Percentiles rank a stretch among this genome's conserved stretches.
Conservation (phyloP, 1,140 invertebrate genomes). For the Prorops nasuta region DNA sequence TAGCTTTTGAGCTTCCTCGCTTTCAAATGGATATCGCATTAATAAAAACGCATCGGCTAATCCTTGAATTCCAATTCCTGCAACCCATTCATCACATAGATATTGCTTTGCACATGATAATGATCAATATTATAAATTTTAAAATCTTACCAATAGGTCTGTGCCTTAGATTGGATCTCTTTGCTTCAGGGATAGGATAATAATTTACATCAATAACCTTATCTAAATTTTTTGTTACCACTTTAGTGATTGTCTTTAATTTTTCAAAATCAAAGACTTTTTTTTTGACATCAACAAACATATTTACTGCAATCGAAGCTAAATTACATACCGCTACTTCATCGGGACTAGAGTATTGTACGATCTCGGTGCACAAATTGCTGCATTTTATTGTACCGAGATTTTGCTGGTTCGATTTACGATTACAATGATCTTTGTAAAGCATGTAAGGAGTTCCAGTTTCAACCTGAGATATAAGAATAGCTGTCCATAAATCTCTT, state of each 20-base stretch:
- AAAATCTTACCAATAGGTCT: constrained; percentile 91
- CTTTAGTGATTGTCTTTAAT: constrained; percentile 85
- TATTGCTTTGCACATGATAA: no score
- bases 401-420: constrained; percentile 98
- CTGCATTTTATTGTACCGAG: constrained; percentile 98
- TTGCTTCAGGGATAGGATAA: constrained; percentile 90
- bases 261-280: constrained; percentile 88
- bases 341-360: constrained; percentile 88
- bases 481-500: constrained; percentile 88
- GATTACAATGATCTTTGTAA: constrained; percentile 97
- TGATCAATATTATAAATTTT: no score
- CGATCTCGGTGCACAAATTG: constrained; percentile 97
- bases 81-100: neutral
- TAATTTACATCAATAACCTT: constrained; percentile 97
- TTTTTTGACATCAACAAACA: constrained; percentile 80
- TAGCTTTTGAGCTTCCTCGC: constrained; percentile 78
- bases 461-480: constrained; percentile 95
- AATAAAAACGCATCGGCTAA: constrained; percentile 95
- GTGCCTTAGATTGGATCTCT: constrained; percentile 86
- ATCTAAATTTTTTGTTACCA: constrained; percentile 90
- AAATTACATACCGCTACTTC: constrained; percentile 98
- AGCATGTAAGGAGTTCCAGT: constrained; percentile 98
- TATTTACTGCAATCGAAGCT: constrained; percentile 96
- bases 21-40: constrained; percentile 92
- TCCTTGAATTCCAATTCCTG: constrained; percentile 89